Evolutionary conservation across 2,797 vertebrate genomes (phyloP), one percentile per base, ranked within the genome.

Genomic region (Merluccius polli): DNA sequence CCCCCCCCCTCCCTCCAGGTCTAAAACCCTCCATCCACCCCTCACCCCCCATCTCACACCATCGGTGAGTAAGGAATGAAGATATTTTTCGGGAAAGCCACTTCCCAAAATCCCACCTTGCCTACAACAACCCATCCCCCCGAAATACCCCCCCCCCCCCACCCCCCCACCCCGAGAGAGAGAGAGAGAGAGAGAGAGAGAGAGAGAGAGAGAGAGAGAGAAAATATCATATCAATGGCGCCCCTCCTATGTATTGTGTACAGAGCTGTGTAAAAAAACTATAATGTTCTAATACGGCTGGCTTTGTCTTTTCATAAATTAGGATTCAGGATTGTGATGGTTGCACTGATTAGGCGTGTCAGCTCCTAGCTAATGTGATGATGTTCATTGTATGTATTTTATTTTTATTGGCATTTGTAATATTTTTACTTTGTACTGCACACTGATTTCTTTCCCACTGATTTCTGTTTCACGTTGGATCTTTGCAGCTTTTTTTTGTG

Each of bases 101-200:
- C n/a, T n/a, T n/a, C n/a, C n/a, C n/a, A n/a, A n/a, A n/a, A n/a
- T n/a, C n/a, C n/a, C n/a, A n/a, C n/a, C n/a, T n/a, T n/a, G n/a
- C n/a, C n/a, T n/a, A n/a, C n/a, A n/a, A n/a, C n/a, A n/a, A n/a
- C n/a, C n/a, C n/a, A n/a, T n/a, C n/a, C n/a, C n/a, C n/a, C n/a
- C n/a, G n/a, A n/a, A n/a, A n/a, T n/a, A 1, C 74, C 63, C 73
- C 73, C 79, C 35, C 77, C 74, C 8, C 21, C 84, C 18, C 11
- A 12, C 38, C 1, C 38, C 38, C 38, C 13, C 33, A 75, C 0
- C 52, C 70, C 74, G 52, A 63, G 59, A 11, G 59, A 63, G n/a
- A 24, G 59, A 27, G 59, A 11, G n/a, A 63, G 52, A 10, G 52
- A 24, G 52, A 24, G n/a, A 59, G 52, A 24, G 52, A 21, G 21